Evolutionary conservation across 2,888 invertebrate genomes (phyloP).

Genomic region (Magallana nippona): DNA sequence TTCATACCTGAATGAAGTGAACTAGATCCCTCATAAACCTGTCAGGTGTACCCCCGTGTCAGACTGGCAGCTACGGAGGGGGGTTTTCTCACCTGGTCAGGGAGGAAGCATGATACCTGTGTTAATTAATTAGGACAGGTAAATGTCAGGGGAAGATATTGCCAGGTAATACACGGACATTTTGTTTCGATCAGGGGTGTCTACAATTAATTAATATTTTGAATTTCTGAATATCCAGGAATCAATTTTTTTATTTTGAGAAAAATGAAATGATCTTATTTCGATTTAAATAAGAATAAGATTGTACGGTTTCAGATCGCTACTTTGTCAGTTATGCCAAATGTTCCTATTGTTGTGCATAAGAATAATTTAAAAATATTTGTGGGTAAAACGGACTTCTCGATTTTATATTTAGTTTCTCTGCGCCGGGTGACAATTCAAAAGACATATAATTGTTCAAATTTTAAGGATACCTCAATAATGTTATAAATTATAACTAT

Average conservation of each 20-base stretch:
- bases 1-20: not conserved
- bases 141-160: not conserved
- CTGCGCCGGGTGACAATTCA: too few relatives aligned
- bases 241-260: too few relatives aligned
- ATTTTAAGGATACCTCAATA: too few relatives aligned
- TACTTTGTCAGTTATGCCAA: not conserved
- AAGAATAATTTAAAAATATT: not conserved
- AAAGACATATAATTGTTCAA: too few relatives aligned
- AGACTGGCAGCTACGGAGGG: not conserved
- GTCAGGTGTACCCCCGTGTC: not conserved
- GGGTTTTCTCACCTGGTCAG: not conserved
- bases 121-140: constrained; percentile 34
- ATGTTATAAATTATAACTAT: too few relatives aligned
- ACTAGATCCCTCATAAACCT: not conserved
- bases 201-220: too few relatives aligned
- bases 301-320: not conserved
- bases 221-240: too few relatives aligned
- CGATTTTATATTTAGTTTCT: too few relatives aligned
- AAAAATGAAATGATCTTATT: not conserved
- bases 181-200: too few relatives aligned
- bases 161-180: not conserved
- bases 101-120: constrained; percentile 21
- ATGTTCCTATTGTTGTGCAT: not conserved
- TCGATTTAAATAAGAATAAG: not conserved
- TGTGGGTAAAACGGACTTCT: not conserved